Evolutionary conservation across 92 coral and sea anemone genomes (phyloP), one percentile per base, ranked within the genome.

Genomic region (Epizoanthus scotinus): DNA sequence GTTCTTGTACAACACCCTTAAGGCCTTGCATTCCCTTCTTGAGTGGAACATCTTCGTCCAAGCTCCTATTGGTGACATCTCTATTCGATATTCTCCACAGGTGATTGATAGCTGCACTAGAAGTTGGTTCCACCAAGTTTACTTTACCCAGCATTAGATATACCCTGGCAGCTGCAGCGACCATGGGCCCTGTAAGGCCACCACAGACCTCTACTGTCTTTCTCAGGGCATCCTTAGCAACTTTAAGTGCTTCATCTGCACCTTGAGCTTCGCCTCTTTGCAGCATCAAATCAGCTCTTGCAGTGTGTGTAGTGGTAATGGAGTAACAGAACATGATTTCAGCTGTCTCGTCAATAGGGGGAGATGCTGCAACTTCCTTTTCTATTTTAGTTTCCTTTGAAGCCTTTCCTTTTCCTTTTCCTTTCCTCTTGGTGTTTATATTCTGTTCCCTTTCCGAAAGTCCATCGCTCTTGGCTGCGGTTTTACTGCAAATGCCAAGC

Each of bases 261-360:
- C 82, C 79, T 57, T 70, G 81, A 65, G 65, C 57, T 25, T 87
- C 86, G 22, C 87, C 86, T 6, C 58, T 79, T n/a, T 70, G 84
- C 31, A 92, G 69, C 13, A 85, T 78, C 66, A 87, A 40, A 42
- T 86, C 83, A 44, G 89, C 89, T 78, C 83, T 90, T 42, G 84
- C 67, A 42, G 83, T 79, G 55, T 78, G 65, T 57, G 86, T 49
- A 50, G 82, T 66, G 50, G 78, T 63, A 42, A 65, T 63, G 70
- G 83, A 78, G 10, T 21, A 71, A 81, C 94, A 70, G 70, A 81
- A 87, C 92, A 92, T 87, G 27, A 82, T 31, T n/a, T 79, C 70
- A 7, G 87, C 72, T 21, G 75, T 83, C 14, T 79, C 67, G 6
- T 27, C 78, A 62, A 78, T 26, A 44, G 71, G 42, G 7, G 49